Percentiles rank a stretch among this genome's conserved stretches.
These are phyloP conservation scores for Prinia subflava DNA, from an alignment of 2,113 vertebrate species.

Conservation along the genomic window DNA sequence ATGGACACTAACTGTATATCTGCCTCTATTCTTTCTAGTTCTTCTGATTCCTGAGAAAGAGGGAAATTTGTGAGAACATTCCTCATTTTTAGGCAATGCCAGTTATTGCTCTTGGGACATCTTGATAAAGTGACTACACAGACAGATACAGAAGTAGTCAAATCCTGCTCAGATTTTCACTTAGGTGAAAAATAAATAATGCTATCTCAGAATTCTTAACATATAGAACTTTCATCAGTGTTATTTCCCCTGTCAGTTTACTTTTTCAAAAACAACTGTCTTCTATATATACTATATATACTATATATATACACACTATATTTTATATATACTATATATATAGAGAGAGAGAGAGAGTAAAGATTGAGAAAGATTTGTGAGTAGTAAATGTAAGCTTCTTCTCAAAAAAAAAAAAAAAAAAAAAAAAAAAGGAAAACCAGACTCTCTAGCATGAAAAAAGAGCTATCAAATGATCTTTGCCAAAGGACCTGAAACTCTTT, in stretches of 20 bases:
- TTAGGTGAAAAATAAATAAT: neutral
- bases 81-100: constrained; percentile 11
- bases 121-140: neutral
- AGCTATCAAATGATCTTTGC: neutral
- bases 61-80: constrained; percentile 26
- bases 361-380: neutral
- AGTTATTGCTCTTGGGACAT: constrained; percentile 20
- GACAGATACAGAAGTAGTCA: neutral
- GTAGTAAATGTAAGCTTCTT: neutral
- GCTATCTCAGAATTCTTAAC: neutral
- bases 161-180: neutral
- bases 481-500: neutral
- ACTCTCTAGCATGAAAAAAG: neutral
- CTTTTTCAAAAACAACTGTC: neutral
- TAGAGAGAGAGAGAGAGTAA: neutral
- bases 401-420: neutral
- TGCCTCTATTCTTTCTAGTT: neutral
- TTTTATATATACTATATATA: neutral
- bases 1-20: neutral
- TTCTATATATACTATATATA: neutral
- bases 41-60: constrained; percentile 8
- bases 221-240: neutral
- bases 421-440: neutral
- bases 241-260: neutral
- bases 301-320: neutral